These are phyloP conservation scores for Campopleginae sp. DNA, from an alignment of 2,888 invertebrate genomes.

Conservation along the genomic window DNA sequence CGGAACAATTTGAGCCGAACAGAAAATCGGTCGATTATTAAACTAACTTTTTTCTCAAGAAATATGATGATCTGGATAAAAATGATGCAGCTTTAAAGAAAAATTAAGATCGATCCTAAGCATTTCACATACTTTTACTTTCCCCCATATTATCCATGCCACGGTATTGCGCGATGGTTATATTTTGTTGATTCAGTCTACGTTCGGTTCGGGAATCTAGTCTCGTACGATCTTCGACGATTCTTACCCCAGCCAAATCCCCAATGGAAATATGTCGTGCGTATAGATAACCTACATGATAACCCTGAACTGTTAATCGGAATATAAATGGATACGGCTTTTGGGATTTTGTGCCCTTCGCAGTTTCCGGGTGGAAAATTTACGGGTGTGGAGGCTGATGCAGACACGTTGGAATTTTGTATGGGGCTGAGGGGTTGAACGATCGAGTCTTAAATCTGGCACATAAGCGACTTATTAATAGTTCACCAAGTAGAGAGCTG, in stretches of 20 bases:
- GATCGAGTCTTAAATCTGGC: slow-evolving; percentile 59
- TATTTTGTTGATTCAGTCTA: slow-evolving; percentile 26
- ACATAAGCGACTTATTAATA: slow-evolving; percentile 59
- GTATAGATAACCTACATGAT: slow-evolving; percentile 15
- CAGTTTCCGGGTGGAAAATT: background rate
- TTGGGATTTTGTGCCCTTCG: background rate
- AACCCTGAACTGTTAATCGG: slow-evolving; percentile 50
- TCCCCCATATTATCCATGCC: background rate
- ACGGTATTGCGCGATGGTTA: slow-evolving; percentile 10
- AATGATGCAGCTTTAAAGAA: background rate
- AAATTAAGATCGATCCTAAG: background rate
- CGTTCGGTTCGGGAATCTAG: slow-evolving; percentile 10
- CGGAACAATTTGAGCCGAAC: no score
- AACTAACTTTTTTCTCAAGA: no score
- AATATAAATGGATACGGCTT: slow-evolving; percentile 31
- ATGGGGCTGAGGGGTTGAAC: slow-evolving; percentile 53
- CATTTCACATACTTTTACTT: background rate
- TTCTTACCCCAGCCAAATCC: background rate
- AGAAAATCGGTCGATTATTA: background rate
- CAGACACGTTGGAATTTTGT: background rate
- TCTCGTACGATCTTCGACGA: slow-evolving; percentile 18
- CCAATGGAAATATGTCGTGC: slow-evolving; percentile 20
- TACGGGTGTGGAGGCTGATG: slow-evolving; percentile 7
- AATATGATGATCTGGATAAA: no score
- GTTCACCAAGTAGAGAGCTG: slow-evolving; percentile 14